Evolutionary conservation across 2,113 vertebrate species (phyloP).

Genomic region (Ceyx cyanopectus): DNA sequence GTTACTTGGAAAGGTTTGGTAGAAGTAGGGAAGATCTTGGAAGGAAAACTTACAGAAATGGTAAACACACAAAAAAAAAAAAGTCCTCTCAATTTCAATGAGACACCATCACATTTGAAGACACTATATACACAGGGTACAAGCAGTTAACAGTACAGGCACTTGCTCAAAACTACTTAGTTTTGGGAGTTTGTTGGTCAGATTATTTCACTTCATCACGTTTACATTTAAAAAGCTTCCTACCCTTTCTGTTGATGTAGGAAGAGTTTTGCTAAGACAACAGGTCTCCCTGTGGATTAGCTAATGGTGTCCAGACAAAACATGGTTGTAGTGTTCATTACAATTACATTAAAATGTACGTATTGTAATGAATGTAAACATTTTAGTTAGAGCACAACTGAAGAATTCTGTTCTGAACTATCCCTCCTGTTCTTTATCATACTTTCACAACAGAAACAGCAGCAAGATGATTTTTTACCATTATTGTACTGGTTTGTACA

Average conservation of each 20-base stretch:
- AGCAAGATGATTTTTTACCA: not conserved
- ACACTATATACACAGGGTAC: not conserved
- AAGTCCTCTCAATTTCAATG: not conserved
- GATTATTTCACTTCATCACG: not conserved
- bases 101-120: not conserved
- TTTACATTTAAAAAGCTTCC: not conserved
- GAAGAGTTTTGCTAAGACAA: not conserved
- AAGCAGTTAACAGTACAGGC: not conserved
- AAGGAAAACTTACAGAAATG: not conserved
- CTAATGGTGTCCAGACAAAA: not conserved
- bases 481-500: not conserved
- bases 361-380: not conserved
- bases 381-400: not conserved
- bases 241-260: not conserved
- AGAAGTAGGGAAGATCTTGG: not conserved
- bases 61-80: not conserved
- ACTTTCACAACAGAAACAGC: not conserved
- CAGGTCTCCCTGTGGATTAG: not conserved
- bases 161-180: not conserved
- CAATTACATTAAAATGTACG: not conserved
- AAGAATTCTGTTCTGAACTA: not conserved
- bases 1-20: not conserved
- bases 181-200: not conserved
- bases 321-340: accelerated
- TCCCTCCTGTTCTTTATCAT: not conserved